phyloP scores from a whole-genome alignment of 2,797 vertebrate species.

The Anabas testudineus region DNA sequence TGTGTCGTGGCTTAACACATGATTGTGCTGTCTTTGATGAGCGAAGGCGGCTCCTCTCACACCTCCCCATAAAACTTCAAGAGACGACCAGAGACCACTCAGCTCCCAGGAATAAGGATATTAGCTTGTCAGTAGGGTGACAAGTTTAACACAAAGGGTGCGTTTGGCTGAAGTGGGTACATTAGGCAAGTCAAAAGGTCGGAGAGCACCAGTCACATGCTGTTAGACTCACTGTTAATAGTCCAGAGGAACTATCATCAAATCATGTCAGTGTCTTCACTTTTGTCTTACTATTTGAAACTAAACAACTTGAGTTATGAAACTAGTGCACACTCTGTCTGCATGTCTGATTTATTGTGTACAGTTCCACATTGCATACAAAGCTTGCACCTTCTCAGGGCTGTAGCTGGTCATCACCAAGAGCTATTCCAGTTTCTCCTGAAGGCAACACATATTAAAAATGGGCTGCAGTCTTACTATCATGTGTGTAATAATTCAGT shows the following conservation, averaged over 20 bases:
- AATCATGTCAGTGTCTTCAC: slow-evolving; percentile 18
- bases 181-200: slow-evolving; percentile 59
- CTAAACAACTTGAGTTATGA: slow-evolving; percentile 15
- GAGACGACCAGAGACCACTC: slow-evolving; percentile 57
- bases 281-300: slow-evolving; percentile 7
- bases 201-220: slow-evolving; percentile 47
- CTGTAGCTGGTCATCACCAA: slow-evolving; percentile 25
- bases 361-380: slow-evolving; percentile 16
- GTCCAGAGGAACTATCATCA: slow-evolving; percentile 29
- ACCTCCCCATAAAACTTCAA: slow-evolving; percentile 75
- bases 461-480: slow-evolving; percentile 27
- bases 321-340: slow-evolving; percentile 1
- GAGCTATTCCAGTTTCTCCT: slow-evolving; percentile 7
- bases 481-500: slow-evolving; percentile 42
- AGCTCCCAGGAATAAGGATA: slow-evolving; percentile 74
- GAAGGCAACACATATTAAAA: slow-evolving; percentile 33
- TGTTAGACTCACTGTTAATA: slow-evolving; percentile 58
- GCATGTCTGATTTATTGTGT: slow-evolving; percentile 30
- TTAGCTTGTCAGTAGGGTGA: slow-evolving; percentile 81
- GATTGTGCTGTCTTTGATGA: slow-evolving; percentile 76
- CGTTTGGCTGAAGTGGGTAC: slow-evolving; percentile 66
- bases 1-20: slow-evolving; percentile 74
- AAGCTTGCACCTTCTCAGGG: slow-evolving; percentile 16
- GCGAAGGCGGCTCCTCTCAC: slow-evolving; percentile 75
- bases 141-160: slow-evolving; percentile 74